Conservation (phyloP, 2,113 vertebrate genomes). For the Hypocryptadius cinnamomeus region DNA sequence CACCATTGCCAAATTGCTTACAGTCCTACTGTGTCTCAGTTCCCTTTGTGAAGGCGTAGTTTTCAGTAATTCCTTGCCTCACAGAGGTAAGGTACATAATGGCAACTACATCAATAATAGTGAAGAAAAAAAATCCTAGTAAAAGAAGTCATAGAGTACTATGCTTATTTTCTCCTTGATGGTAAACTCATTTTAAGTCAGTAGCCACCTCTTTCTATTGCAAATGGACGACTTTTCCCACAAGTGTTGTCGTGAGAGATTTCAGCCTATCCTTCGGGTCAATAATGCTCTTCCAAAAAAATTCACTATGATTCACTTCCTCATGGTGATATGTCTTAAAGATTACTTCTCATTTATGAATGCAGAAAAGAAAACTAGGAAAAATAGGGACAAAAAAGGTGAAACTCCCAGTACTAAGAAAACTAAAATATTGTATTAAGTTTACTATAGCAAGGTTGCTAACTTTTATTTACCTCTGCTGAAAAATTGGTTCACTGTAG, state of each 20-base stretch:
- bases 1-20: not conserved
- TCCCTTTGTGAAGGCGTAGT: not conserved
- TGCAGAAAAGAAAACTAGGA: not conserved
- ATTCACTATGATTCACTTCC: not conserved
- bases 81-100: not conserved
- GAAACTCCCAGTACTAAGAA: accelerated
- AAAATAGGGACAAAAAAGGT: not conserved
- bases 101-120: not conserved
- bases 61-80: not conserved
- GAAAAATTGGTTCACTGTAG: not conserved
- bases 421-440: not conserved
- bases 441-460: not conserved
- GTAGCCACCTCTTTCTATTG: not conserved
- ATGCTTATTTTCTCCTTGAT: not conserved
- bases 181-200: not conserved
- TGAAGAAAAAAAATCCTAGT: not conserved
- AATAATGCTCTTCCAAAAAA: not conserved
- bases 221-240: not conserved
- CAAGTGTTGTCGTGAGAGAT: not conserved
- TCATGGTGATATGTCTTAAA: not conserved
- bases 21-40: not conserved
- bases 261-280: not conserved
- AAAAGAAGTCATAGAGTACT: not conserved
- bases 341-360: not conserved
- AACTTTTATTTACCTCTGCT: not conserved